Base-by-base conservation (phyloP, 2,888 invertebrate species). In the Sympetrum striolatum region DNA sequence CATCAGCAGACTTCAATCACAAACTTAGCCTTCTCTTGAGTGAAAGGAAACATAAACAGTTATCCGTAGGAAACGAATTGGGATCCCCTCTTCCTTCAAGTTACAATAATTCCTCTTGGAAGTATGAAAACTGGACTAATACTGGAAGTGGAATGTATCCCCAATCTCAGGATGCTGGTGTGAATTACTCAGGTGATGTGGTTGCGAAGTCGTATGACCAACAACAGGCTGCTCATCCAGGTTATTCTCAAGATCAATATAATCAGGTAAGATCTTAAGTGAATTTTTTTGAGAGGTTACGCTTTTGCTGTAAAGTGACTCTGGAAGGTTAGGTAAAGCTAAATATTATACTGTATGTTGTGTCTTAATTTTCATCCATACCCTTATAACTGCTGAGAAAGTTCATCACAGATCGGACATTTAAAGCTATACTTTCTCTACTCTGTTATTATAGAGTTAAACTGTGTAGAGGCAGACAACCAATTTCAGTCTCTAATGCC, bases 11-110 rank as follows among this genome's bases (percentile, higher is more conserved):
- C 60, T 86, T 86, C 37, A 37, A 86, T 86, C 60, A 60, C 12
- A 64, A 86, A 64, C 86, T 60, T 18, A 18, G n/a, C 35, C 37
- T 86, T 37, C 86, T 86, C n/a, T 86, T 86, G 37, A 86, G 60
- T 37, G 86, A 86, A 37, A 60, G 86, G 35, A 86, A 86, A 37
- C 60, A 86, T 37, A 86, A 86, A 15, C 86, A 86, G 86, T 31
- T 31, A 73, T 60, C 60, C 53, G 18, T 64, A n/a, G n/a, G 37
- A 22, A 37, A 22, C 53, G 64, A 86, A n/a, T 64, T 64, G 10
- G 31, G 60, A 22, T n/a, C 60, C 39, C 60, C 35, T 25, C 22
- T n/a, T 60, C 31, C 86, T 37, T 58, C 64, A 64, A 60, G 10
- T 31, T 86, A 86, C 18, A 5, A 15, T 37, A 64, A 37, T 60